These are phyloP conservation scores for Salvelinus namaycush DNA, from an alignment of 2,113 vertebrate genomes.

Conservation along the genomic window DNA sequence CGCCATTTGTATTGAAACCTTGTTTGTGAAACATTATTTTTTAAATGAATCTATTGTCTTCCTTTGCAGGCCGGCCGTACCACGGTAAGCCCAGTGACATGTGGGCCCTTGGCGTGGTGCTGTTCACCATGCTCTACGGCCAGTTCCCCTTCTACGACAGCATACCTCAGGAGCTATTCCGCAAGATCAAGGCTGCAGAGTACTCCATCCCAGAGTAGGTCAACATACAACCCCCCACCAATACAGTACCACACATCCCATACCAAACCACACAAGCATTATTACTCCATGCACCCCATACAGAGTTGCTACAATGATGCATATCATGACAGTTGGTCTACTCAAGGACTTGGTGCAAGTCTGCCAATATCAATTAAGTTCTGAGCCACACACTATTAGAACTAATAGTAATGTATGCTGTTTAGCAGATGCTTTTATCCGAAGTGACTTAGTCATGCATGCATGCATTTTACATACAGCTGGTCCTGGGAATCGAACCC, in stretches of 20 bases:
- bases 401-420: too few species aligned
- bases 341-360: too few species aligned
- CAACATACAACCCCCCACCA: too few species aligned
- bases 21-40: too few species aligned
- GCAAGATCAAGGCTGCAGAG: slow-evolving; percentile 98
- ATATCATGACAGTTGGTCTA: not conserved
- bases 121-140: slow-evolving; percentile 99
- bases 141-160: slow-evolving; percentile 99
- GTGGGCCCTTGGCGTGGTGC: slow-evolving; percentile 97
- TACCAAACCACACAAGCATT: too few species aligned
- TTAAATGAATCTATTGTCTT: not conserved
- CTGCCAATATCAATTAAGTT: not conserved
- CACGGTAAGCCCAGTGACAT: slow-evolving; percentile 98
- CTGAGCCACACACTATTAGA: not conserved
- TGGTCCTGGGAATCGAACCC: too few species aligned
- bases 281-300: too few species aligned
- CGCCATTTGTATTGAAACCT: too few species aligned
- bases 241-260: too few species aligned
- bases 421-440: too few species aligned
- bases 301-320: not conserved
- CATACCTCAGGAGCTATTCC: slow-evolving; percentile 99
- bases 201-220: slow-evolving; percentile 98
- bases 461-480: too few species aligned
- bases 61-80: slow-evolving; percentile 88
- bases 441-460: too few species aligned